Percentiles rank a stretch among this genome's conserved stretches.
Evolutionary conservation across 30 jellyfish, hydroid and myxozoan species (phyloP).

Genomic region (Turritopsis rubra): DNA sequence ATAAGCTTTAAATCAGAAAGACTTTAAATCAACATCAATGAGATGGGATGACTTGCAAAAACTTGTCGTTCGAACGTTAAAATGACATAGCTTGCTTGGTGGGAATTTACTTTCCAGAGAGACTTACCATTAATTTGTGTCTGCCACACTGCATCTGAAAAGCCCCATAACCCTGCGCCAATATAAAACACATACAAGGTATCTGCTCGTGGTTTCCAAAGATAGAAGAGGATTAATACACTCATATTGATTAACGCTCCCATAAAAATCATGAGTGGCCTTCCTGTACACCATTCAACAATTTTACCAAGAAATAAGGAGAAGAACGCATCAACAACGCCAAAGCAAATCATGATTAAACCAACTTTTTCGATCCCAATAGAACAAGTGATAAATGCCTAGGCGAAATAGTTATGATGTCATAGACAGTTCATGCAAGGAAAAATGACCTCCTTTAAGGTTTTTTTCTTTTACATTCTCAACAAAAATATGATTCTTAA

Average conservation of each 20-base stretch:
- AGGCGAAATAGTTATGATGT: too few relatives aligned
- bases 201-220: constrained; percentile 51
- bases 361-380: constrained; percentile 90
- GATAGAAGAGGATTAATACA: constrained; percentile 41
- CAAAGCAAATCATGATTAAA: constrained; percentile 80
- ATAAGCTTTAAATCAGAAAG: too few relatives aligned
- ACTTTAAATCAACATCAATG: too few relatives aligned
- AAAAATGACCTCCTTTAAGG: too few relatives aligned
- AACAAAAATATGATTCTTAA: too few relatives aligned
- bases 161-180: constrained; percentile 89
- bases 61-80: too few relatives aligned
- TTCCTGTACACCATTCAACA: constrained; percentile 84
- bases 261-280: constrained; percentile 54
- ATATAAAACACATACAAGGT: constrained; percentile 45
- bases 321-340: constrained; percentile 69
- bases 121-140: constrained; percentile 91
- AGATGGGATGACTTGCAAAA: too few relatives aligned
- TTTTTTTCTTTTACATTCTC: too few relatives aligned
- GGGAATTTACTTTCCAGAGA: too few relatives aligned
- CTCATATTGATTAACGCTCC: constrained; percentile 63
- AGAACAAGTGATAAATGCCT: constrained; percentile 80
- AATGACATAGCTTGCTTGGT: too few relatives aligned
- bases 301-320: constrained; percentile 71
- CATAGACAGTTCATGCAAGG: too few relatives aligned
- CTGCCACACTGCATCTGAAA: constrained; percentile 85